Evolutionary conservation across 1,140 invertebrate genomes (phyloP), one percentile per base, ranked within the genome.

Genomic region (Pseudomyrmex sp.): DNA sequence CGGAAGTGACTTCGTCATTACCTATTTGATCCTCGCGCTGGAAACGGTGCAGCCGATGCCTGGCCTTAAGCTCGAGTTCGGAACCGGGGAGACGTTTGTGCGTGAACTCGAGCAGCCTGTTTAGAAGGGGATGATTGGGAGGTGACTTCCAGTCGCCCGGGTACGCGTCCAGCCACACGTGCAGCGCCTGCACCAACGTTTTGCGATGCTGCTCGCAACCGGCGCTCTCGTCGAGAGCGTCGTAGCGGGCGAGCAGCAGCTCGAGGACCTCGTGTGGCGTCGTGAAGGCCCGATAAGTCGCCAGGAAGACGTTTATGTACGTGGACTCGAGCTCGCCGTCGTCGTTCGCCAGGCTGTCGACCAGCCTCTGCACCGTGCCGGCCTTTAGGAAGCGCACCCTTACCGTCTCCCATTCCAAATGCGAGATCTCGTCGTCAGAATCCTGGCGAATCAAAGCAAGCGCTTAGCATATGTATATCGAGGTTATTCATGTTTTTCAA

Each of bases 391-490:
- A 98, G 62, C 98, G 96, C 20, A 99, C 98, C 82, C 98, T 96
- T 79, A 99, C 98, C n/a, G 99, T 99, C 95, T 99, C 99, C 99
- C 99, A 99, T 96, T 99, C 99, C 90, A 99, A 94, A 94, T 99
- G 98, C 35, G 98, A 98, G 86, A 98, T 98, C 94, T 98, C 97
- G 94, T 98, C 97, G 89, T 98, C 97, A 2, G 97, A 97, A 90
- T 98, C 97, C 96, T 97, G 92, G 0, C 26, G 20, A 48, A 48
- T 72, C 0, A 1, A 2, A n/a, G 61, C 13, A 1, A 20, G n/a
- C 4, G 8, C 9, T 10, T 26, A 0, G 35, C 56, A 63, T 50
- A 5, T 26, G 20, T 23, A 26, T 26, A 26, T 26, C 26, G 2
- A 26, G 23, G 26, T 26, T 18, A 18, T 18, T 26, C 26, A 26